Conservation (phyloP, 2,888 invertebrate species). For the Clostera curtula region DNA sequence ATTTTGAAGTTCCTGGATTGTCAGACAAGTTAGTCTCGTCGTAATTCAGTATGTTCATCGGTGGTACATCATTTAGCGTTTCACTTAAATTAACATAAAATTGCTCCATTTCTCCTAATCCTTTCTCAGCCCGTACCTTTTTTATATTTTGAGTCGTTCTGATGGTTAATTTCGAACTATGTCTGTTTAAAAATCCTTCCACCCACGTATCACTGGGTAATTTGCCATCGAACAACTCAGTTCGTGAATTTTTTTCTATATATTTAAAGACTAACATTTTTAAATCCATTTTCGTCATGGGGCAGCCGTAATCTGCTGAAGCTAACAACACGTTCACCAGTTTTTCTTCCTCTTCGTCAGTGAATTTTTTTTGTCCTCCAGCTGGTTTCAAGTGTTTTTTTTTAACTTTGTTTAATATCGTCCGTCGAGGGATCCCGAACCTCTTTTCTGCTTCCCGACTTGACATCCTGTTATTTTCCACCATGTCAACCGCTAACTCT, state of each 20-base stretch:
- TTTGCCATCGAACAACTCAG: constrained; percentile 11
- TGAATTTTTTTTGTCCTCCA: constrained; percentile 8
- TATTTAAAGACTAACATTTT: constrained; percentile 11
- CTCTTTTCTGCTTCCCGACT: constrained; percentile 12
- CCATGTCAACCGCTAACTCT: constrained; percentile 5
- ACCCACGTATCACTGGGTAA: constrained; percentile 12
- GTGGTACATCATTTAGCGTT: constrained; percentile 6
- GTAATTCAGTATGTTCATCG: constrained; percentile 11
- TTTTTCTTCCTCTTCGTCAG: constrained; percentile 6
- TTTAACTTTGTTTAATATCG: constrained; percentile 17
- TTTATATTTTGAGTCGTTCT: constrained; percentile 13
- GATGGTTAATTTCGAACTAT: constrained; percentile 8
- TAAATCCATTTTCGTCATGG: constrained; percentile 9
- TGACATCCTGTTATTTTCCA: constrained; percentile 7
- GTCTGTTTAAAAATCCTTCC: constrained; percentile 9
- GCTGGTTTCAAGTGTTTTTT: constrained; percentile 12
- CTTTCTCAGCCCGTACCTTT: constrained; percentile 9
- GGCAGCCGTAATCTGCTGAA: constrained; percentile 10
- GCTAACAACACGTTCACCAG: constrained; percentile 9
- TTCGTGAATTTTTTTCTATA: constrained; percentile 11
- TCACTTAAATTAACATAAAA: constrained; percentile 14
- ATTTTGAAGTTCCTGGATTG: constrained; percentile 7
- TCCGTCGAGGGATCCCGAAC: constrained; percentile 14
- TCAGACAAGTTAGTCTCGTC: constrained; percentile 15
- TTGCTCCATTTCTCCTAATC: constrained; percentile 6